Evolutionary conservation across 2,797 vertebrate genomes (phyloP).

Genomic region (Hipposideros larvatus): DNA sequence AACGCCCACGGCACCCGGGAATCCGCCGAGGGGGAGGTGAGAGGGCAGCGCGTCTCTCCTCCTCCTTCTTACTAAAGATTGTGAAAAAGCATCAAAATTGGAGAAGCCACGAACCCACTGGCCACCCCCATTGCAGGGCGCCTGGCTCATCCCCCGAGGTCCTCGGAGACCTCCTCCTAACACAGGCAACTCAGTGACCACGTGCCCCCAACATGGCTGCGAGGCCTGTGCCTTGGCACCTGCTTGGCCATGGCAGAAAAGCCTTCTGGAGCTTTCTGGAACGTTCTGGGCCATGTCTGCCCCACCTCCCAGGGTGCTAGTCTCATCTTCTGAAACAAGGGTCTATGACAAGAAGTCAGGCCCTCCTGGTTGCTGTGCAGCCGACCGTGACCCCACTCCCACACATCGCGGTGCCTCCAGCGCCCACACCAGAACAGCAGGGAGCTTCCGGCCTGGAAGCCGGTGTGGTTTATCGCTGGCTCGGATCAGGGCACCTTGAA

Average conservation of each 20-base stretch:
- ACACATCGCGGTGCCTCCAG: no score
- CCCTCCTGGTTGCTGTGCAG: fast-evolving
- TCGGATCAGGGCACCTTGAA: fast-evolving
- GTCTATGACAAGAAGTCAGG: not conserved
- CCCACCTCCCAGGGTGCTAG: not conserved
- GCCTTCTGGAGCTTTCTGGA: not conserved
- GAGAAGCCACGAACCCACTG: not conserved
- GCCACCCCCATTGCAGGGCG: fast-evolving
- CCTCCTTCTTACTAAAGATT: not conserved
- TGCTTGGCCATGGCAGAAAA: not conserved
- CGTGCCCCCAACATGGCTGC: fast-evolving
- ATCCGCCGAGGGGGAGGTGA: not conserved
- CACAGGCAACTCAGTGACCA: not conserved
- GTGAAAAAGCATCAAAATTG: fast-evolving
- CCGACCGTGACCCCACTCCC: fast-evolving
- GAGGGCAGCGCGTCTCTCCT: not conserved
- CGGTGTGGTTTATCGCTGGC: fast-evolving
- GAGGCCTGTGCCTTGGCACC: not conserved
- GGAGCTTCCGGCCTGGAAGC: fast-evolving
- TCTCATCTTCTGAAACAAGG: not conserved
- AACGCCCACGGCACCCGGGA: not conserved
- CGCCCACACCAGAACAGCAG: fast-evolving
- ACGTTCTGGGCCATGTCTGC: not conserved
- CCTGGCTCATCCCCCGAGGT: fast-evolving
- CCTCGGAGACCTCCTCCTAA: not conserved